Evolutionary conservation across 2,888 invertebrate species (phyloP), one percentile per base, ranked within the genome.

Genomic region (Patella depressa): DNA sequence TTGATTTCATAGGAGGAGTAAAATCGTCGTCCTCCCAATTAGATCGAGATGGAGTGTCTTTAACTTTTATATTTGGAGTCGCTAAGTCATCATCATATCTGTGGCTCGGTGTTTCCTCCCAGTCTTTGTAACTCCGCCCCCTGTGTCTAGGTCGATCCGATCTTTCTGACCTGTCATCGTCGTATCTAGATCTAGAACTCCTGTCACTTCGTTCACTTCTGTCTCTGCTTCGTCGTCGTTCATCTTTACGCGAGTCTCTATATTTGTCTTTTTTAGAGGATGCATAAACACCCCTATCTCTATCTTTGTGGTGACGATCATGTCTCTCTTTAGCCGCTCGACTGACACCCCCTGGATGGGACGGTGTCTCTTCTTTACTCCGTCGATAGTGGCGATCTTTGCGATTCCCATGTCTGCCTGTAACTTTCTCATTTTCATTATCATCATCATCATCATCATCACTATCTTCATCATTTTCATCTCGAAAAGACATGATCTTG

Each of bases 311-410:
- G 79, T 71, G 93, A 87, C 95, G 94, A 55, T 95, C 92, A 88
- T 96, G 93, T 72, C 96, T 94, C 85, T 95, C 94, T 78, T 95
- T 93, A 0, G 96, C 96, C 89, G 95, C 94, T 78, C 94, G 94
- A 53, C 96, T 96, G 34, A 98, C 95, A 7, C 98, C 98, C 5
- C 98, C 98, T 0, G 98, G 97, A 88, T 98, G 95, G 0, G 98
- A 96, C 0, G 98, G 98, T 0, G 98, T 98, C 92, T 98, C 98
- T 87, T 95, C 95, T 85, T 95, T 94, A 15, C 95, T 93, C 73
- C 94, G 93, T 73, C 98, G 94, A 88, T 97, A 96, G 90, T 96
- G 95, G 78, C 91, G 90, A 19, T 65, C 65, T 65, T 65, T 65
- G 65, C 11, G 11, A 24, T 14, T 65, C 24, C 19, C 19, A 65